Base-by-base conservation (phyloP, 2,797 vertebrate species). In the Hybognathus amarus region DNA sequence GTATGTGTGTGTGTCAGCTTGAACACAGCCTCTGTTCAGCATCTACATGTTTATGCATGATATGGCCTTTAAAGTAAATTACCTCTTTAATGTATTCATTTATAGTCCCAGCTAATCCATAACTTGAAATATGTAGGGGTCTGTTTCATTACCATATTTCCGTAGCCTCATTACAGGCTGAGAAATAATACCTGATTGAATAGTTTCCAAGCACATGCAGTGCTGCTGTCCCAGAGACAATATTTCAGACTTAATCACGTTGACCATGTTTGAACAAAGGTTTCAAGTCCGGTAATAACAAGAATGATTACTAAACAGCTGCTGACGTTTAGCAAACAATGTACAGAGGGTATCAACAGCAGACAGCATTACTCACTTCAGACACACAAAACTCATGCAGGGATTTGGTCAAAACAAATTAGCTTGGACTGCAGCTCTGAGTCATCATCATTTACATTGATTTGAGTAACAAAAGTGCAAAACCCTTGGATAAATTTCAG, bases 91-190 rank as follows among this genome's bases (percentile, higher is more conserved):
- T 81, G 69, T 50, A 64, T 50, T 81, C 15, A 81, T 81, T 81
- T 81, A 71, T 50, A 81, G 69, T 73, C 42, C 9, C 47, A 76
- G 61, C 47, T 66, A 82, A 75, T 54, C 61, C 47, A 75, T 82
- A 66, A 76, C 71, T 79, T 64, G n/a, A 59, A n/a, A 63, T 61
- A 47, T 82, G 71, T 73, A 73, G 70, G 70, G 82, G 59, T 36
- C 68, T 71, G 63, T 80, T 85, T 77, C 85, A 88, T 88, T 86
- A 77, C 50, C 83, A 83, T 79, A 76, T 79, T 76, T 80, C 79
- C 86, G 45, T 66, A 86, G 79, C 76, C 78, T 80, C 54, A 73
- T 86, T 82, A 79, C 81, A 82, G 36, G 63, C 68, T 42, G 69
- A 68, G 75, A 87, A 66, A 66, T 79, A 85, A 79, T 69, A 66